Percentiles rank a stretch among this genome's conserved stretches.
Evolutionary conservation across 1,140 invertebrate species (phyloP).

Genomic region (Homalodisca vitripennis): DNA sequence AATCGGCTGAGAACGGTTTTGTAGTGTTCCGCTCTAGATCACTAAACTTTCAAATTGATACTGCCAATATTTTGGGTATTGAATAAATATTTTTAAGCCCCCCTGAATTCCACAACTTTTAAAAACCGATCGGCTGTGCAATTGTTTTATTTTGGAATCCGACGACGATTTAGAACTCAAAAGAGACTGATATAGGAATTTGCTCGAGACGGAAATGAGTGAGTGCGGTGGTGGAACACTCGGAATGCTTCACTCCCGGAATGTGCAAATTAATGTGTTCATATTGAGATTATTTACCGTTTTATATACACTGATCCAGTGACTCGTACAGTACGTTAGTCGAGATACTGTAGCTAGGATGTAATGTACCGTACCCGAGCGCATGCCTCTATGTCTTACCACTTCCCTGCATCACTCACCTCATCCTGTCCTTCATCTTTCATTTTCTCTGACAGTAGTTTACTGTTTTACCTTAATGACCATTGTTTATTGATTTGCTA

Average conservation of each 20-base stretch:
- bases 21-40: too few relatives aligned
- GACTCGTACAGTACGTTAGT: background rate
- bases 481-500: background rate
- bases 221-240: background rate
- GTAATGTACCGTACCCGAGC: background rate
- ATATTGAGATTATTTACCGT: slow-evolving; percentile 16
- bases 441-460: background rate
- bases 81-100: background rate
- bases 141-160: slow-evolving; percentile 4
- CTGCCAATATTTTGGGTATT: background rate
- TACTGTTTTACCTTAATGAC: background rate
- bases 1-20: too few relatives aligned
- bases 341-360: slow-evolving; percentile 8
- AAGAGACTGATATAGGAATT: background rate
- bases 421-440: background rate
- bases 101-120: background rate
- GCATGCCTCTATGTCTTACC: slow-evolving; percentile 10
- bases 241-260: background rate
- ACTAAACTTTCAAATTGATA: background rate
- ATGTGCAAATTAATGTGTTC: slow-evolving; percentile 13
- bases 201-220: background rate
- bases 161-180: background rate
- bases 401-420: background rate
- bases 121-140: slow-evolving; percentile 14
- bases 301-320: background rate